Base-by-base conservation (phyloP, 2,113 vertebrate species). In the Nymphicus hollandicus region DNA sequence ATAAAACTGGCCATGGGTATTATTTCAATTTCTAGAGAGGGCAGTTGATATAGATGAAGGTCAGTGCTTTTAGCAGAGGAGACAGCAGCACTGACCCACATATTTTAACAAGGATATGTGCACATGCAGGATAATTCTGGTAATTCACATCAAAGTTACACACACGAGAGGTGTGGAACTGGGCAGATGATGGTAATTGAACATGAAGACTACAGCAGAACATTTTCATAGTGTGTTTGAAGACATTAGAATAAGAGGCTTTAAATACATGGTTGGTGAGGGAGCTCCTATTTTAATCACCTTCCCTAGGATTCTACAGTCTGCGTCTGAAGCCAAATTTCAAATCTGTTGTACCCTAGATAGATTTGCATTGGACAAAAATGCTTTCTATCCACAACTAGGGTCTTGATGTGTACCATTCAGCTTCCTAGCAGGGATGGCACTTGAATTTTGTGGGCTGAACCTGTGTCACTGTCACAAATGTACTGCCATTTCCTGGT, bases 11-110 rank as follows among this genome's bases (percentile, higher is more conserved):
- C 68, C 86, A 91, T 72, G 91, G 80, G 47, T 94, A 96, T 97
- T 96, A 96, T 90, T 94, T 66, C 84, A n/a, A 96, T 96, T 95
- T 95, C 78, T 70, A 74, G 80, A 94, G 66, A 69, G 41, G 49
- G 35, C 37, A 86, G 80, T 60, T 94, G 86, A 82, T 92, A 56
- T 0, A 73, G 81, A 95, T 41, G n/a, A 89, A 37, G 76, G 55
- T 81, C 79, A n/a, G 41, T 25, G 43, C 46, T 69, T 20, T 92
- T n/a, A 90, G 60, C 64, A 81, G 70, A 89, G 28, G 35, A 82
- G 83, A 93, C 52, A 84, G 74, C 64, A 84, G 78, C 81, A 56
- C 64, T 96, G 93, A 93, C 90, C 93, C 81, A 86, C 46, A 77
- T 61, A 70, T 69, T 91, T 88, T 79, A 88, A 95, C 68, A 89